Evolutionary conservation across 2,113 vertebrate species (phyloP).

Genomic region (Lophura nycthemera): DNA sequence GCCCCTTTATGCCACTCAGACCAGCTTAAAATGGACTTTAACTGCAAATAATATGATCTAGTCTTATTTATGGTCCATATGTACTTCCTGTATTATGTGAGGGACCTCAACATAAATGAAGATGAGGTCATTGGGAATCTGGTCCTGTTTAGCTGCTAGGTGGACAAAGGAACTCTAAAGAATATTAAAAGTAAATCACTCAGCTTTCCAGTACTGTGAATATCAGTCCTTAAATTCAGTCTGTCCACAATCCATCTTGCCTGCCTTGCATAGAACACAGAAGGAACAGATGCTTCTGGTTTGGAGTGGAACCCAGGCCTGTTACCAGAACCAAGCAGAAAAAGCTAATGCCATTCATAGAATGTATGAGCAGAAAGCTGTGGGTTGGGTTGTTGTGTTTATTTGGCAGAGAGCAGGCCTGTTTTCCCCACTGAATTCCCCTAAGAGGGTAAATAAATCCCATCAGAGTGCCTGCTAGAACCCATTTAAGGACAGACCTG

Average conservation of each 20-base stretch:
- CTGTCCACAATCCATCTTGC: neutral
- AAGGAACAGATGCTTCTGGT: neutral
- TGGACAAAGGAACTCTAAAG: neutral
- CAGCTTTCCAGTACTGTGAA: neutral
- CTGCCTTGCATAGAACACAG: neutral
- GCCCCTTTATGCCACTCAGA: neutral
- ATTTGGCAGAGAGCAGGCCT: neutral
- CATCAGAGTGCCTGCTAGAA: fast-evolving
- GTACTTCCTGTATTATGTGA: neutral
- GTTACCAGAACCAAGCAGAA: neutral
- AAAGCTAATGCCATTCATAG: neutral
- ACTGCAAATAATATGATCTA: neutral
- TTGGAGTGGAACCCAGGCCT: neutral
- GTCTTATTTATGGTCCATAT: neutral
- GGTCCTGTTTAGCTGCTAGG: neutral
- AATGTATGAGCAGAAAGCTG: neutral
- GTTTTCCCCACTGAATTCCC: neutral
- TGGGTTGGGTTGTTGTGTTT: neutral
- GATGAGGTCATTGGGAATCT: neutral
- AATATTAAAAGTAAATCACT: neutral
- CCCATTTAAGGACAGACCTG: neutral
- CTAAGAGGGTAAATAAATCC: neutral
- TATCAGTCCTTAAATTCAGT: neutral
- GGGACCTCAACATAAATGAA: neutral
- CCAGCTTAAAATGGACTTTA: conserved; percentile 1